Evolutionary conservation across 2,797 vertebrate genomes (phyloP).

Genomic region (Meriones psammophilus): DNA sequence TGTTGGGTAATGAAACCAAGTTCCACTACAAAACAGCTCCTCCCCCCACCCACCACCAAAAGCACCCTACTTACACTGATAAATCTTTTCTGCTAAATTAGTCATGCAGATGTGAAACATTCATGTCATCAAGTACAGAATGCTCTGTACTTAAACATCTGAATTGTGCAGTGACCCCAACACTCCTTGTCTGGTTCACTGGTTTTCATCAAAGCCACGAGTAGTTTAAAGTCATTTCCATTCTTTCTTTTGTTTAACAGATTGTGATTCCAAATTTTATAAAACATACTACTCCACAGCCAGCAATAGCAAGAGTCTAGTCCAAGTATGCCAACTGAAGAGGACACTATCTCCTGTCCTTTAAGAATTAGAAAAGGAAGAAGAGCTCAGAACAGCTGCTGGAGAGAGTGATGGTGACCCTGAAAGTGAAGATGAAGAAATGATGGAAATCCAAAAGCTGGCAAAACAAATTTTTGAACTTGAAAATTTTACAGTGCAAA

Average conservation of each 20-base stretch:
- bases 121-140: neutral
- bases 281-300: neutral
- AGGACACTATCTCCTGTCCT: slow-evolving; percentile 91
- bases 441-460: slow-evolving; percentile 94
- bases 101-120: neutral
- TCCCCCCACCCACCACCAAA: neutral
- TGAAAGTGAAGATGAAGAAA: slow-evolving; percentile 98
- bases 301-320: neutral
- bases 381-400: slow-evolving; percentile 94
- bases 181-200: neutral
- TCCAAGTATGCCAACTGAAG: neutral
- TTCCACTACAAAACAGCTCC: neutral
- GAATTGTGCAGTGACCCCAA: neutral
- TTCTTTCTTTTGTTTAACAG: neutral
- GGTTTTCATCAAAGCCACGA: slow-evolving; percentile 13
- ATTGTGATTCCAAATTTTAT: neutral
- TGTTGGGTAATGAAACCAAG: neutral
- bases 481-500: slow-evolving; percentile 93
- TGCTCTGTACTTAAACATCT: neutral
- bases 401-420: slow-evolving; percentile 96
- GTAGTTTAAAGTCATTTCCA: neutral
- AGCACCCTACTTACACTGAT: neutral
- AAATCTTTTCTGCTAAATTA: neutral
- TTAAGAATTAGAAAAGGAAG: slow-evolving; percentile 95
- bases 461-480: slow-evolving; percentile 94